Conservation (phyloP, 2,888 invertebrate species). For the Caenorhabditis becei region DNA sequence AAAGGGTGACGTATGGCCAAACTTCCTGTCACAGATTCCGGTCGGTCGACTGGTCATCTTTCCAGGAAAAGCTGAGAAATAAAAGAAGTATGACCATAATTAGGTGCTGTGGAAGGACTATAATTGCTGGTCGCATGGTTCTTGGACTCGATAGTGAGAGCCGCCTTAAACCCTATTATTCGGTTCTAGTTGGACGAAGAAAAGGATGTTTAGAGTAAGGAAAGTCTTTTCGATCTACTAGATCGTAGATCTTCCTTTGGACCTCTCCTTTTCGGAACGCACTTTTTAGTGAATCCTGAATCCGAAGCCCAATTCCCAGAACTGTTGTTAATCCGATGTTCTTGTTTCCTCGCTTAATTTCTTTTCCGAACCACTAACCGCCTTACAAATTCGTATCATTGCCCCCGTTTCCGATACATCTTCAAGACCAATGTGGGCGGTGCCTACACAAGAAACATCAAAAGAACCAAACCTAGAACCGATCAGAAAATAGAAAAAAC, state of each 20-base stretch:
- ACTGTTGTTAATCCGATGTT: not conserved
- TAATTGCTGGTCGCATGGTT: constrained; percentile 21
- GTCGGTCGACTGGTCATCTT: constrained; percentile 16
- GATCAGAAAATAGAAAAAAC: constrained; percentile 24
- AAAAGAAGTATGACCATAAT: constrained; percentile 10
- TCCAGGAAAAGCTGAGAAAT: not conserved
- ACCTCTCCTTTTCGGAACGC: too few species aligned
- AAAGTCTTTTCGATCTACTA: not conserved
- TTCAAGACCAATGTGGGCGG: not conserved
- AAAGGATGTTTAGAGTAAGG: too few species aligned
- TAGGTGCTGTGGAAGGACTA: not conserved
- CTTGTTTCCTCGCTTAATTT: too few species aligned
- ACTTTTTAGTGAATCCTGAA: not conserved
- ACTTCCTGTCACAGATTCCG: constrained; percentile 38
- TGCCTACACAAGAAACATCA: not conserved
- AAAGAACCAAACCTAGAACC: not conserved
- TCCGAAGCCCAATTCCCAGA: not conserved
- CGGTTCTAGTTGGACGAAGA: too few species aligned
- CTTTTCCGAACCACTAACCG: too few species aligned
- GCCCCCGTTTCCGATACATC: not conserved
- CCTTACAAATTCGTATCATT: not conserved
- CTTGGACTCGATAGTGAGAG: not conserved
- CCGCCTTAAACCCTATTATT: too few species aligned
- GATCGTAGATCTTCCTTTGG: not conserved
- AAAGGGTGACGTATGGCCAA: constrained; percentile 28